Conservation (phyloP, 2,797 vertebrate genomes). For the Semaprochilodus insignis region DNA sequence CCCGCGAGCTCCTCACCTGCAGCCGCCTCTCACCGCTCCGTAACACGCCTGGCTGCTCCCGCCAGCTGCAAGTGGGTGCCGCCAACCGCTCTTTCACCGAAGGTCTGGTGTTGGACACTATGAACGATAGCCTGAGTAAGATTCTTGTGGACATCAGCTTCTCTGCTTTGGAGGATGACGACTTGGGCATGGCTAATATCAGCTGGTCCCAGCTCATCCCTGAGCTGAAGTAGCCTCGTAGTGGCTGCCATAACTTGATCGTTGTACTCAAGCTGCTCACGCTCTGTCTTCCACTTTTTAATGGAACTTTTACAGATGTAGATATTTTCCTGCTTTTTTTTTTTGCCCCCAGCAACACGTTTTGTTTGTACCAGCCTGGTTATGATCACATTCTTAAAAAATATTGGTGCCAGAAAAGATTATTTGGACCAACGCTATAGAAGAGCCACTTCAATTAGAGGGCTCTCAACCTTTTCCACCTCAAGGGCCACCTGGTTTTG, state of each 20-base stretch:
- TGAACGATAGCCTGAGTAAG: conserved; percentile 95
- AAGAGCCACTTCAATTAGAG: not conserved
- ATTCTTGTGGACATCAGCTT: conserved; percentile 94
- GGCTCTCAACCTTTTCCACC: too few relatives aligned
- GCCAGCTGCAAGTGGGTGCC: conserved; percentile 73
- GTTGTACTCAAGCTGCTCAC: conserved; percentile 36
- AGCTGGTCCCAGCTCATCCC: conserved; percentile 90
- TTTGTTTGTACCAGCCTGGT: not conserved
- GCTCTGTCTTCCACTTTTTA: not conserved
- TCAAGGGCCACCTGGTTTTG: too few relatives aligned
- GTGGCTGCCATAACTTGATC: not conserved
- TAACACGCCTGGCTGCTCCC: conserved; percentile 69
- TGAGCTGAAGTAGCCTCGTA: conserved; percentile 79
- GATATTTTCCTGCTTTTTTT: conserved; percentile 29
- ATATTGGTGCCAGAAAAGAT: not conserved
- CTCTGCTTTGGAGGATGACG: conserved; percentile 87
- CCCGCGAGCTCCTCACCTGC: conserved; percentile 79
- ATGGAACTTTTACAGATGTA: conserved; percentile 32
- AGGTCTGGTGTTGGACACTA: conserved; percentile 90
- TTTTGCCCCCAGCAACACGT: not conserved
- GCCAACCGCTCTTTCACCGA: conserved; percentile 88
- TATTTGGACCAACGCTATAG: not conserved
- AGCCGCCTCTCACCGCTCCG: conserved; percentile 55
- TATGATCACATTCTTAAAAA: not conserved
- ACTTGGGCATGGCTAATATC: conserved; percentile 80